Evolutionary conservation across 64 coral and sea anemone species (phyloP), one percentile per base, ranked within the genome.

Genomic region (Stylophora pistillata): DNA sequence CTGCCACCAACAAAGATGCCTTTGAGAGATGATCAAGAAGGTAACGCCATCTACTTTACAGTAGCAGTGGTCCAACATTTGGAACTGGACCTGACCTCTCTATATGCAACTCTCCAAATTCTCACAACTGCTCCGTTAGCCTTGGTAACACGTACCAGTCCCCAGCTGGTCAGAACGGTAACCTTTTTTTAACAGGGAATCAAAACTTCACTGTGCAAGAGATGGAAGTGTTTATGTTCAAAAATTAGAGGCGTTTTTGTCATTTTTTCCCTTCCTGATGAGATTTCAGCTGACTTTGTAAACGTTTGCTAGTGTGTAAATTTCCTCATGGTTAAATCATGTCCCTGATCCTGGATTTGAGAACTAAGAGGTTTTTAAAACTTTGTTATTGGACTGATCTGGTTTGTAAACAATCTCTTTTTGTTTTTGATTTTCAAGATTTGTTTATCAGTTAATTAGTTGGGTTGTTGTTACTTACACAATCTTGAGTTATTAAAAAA

Each of bases 141-240:
- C 62, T 89, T 34, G 74, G 25, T 41, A 89, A 78, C 74, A 66
- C 56, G n/a, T 89, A 78, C 32, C 41, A 77, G 20, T 89, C 74
- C 28, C 87, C 87, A 37, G 31, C 28, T 21, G 74, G 58, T 17
- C 74, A 89, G 63, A 18, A 66, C 18, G 4, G 30, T 15, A 47
- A 29, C 4, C 4, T 28, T 7, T 89, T 89, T 56, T 57, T 89
- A 11, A 23, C 75, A 13, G 87, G 87, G 1, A 79, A 33, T 29
- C 66, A 78, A 30, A 63, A 25, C 9, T 89, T 89, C 74, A 34
- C 17, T 61, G 70, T 83, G 16, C 47, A 3, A 29, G 88, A 90
- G 58, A 61, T 90, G 12, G 88, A 90, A 73, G 88, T 90, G 14
- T 90, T 90, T 75, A 30, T 21, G 1, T 70, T 79, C 59, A 55